Evolutionary conservation across 2,797 vertebrate species (phyloP), one percentile per base, ranked within the genome.

Genomic region (Leptoclinus maculatus): DNA sequence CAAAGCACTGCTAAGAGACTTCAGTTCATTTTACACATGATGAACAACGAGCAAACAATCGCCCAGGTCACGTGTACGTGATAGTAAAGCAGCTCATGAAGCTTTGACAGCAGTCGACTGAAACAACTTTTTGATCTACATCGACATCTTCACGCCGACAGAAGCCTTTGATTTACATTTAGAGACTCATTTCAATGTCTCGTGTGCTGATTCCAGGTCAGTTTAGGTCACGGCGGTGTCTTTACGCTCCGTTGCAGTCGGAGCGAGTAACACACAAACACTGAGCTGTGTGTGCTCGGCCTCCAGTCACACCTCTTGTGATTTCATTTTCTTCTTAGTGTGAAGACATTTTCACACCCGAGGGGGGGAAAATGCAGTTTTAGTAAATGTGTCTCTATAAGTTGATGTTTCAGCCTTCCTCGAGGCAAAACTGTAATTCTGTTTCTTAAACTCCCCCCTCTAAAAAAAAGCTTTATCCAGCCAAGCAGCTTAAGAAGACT

Each of bases 401-500:
- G 34, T 53, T 45, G 14, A n/a, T 39, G 56, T 32, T 56, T 59
- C 53, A 41, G 53, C 27, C 19, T 65, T 60, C 66, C 53, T 70
- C 3, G 0, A 29, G 56, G 39, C 60, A 11, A 8, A 8, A 12
- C 63, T 63, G 21, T n/a, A 43, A 82, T 76, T 76, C 56, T 53
- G 36, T 27, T 63, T 5, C 51, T 56, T 60, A 60, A 71, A 76
- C 49, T 5, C 41, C 14, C 13, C 7, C 9, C n/a, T 7, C 1
- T 4, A 39, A 36, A 56, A 29, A 39, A 76, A 77, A 71, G 45
- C 70, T 82, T 76, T 43, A 58, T 74, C 72, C 67, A 72, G 57
- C 29, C 57, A 43, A 83, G 81, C 62, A 25, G 82, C 73, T 73
- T 69, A 76, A 34, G 62, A 74, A 5, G 69, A 56, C 2, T 79